Percentiles rank a stretch among this genome's conserved stretches.
Evolutionary conservation across 2,113 vertebrate species (phyloP).

Genomic region (Colossoma macropomum): DNA sequence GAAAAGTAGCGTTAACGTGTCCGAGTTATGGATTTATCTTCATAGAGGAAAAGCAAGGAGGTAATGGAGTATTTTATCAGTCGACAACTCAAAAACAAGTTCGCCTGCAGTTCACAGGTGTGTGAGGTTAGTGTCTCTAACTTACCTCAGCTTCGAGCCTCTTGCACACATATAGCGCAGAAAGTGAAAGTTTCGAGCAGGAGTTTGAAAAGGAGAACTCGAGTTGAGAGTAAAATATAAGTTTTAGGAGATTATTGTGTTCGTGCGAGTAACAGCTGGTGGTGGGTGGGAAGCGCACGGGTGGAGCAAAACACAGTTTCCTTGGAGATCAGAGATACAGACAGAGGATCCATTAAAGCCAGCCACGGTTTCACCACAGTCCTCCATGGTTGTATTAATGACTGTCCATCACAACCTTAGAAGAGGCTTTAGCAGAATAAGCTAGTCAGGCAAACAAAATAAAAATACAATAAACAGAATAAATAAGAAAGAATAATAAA

Average conservation of each 20-base stretch:
- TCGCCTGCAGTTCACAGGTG: not conserved
- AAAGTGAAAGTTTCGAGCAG: not conserved
- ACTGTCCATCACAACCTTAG: no score
- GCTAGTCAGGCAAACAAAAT: no score
- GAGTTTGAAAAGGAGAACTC: no score
- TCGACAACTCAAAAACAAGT: not conserved
- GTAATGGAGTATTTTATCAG: no score
- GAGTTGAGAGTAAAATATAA: not conserved
- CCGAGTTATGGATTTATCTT: no score
- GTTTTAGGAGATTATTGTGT: not conserved
- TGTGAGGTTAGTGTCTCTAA: no score
- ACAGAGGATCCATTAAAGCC: not conserved
- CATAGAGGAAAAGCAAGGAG: no score
- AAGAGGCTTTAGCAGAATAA: no score
- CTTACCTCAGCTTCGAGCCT: not conserved
- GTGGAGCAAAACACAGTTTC: constrained; percentile 28
- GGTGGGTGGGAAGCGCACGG: not conserved
- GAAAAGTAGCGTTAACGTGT: no score
- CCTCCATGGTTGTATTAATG: not conserved
- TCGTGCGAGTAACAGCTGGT: not conserved
- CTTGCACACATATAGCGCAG: not conserved
- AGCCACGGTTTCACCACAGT: not conserved
- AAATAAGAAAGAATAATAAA: no score
- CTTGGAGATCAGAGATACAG: constrained; percentile 18
- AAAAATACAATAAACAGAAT: no score